These are phyloP conservation scores for Micropoecilia bifurca DNA, from an alignment of 2,797 vertebrate species.

Conservation along the genomic window DNA sequence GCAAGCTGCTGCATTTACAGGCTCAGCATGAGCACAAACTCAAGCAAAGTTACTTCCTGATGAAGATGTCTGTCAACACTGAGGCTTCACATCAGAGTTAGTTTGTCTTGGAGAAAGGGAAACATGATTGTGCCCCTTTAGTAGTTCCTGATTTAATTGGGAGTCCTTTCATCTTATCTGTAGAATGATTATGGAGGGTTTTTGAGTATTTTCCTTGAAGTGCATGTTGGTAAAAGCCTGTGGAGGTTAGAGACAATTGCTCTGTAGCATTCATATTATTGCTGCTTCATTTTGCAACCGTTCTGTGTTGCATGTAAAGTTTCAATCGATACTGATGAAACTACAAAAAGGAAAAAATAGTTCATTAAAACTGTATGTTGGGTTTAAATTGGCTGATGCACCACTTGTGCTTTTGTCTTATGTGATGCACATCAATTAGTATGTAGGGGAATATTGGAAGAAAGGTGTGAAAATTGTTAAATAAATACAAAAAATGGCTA, in stretches of 20 bases:
- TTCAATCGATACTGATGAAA: not conserved
- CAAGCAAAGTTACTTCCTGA: constrained; percentile 29
- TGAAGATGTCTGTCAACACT: constrained; percentile 1
- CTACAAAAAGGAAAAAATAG: not conserved
- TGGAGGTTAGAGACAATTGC: not conserved
- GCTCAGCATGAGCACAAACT: constrained; percentile 62
- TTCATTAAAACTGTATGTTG: not conserved
- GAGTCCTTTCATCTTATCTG: not conserved
- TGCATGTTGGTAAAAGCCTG: constrained; percentile 28
- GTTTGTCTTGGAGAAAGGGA: constrained; percentile 4
- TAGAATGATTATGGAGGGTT: not conserved
- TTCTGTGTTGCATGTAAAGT: not conserved
- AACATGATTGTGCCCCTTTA: not conserved
- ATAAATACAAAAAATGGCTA: not conserved
- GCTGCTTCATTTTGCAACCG: not conserved
- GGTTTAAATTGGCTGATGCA: not conserved
- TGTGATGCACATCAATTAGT: not conserved
- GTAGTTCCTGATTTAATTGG: not conserved
- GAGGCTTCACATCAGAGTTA: constrained; percentile 11
- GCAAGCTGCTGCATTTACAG: constrained; percentile 72
- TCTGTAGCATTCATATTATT: not conserved
- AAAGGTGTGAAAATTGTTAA: not conserved
- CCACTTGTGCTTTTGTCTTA: not conserved
- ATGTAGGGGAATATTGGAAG: not conserved
- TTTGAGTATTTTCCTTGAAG: not conserved